Percentiles rank a stretch among this genome's conserved stretches.
phyloP scores from a whole-genome alignment of 1,140 invertebrate genomes.

The Euwallacea fornicatus region DNA sequence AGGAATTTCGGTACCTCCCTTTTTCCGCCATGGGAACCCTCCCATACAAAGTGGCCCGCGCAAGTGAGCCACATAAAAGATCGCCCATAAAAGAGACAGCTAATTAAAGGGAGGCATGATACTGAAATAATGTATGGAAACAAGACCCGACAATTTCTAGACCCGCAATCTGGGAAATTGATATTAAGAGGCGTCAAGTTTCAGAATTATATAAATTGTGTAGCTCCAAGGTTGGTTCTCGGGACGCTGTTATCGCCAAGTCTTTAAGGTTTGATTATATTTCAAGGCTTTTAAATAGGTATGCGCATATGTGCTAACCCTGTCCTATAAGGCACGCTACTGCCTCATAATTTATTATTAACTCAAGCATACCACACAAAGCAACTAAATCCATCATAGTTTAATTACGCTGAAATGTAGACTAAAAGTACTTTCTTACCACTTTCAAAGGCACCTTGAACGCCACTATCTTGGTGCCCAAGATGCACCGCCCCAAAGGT shows the following conservation, averaged over 20 bases:
- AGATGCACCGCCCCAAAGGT: constrained; percentile 17
- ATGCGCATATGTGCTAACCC: too few species aligned
- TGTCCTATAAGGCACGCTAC: too few species aligned
- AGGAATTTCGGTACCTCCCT: not conserved
- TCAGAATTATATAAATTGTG: constrained; percentile 29
- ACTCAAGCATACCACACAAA: too few species aligned
- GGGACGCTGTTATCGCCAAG: not conserved
- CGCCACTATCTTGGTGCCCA: constrained; percentile 28
- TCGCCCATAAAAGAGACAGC: constrained; percentile 37
- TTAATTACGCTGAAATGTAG: too few species aligned
- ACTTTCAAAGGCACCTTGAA: constrained; percentile 32
- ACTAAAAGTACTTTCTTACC: constrained; percentile 11
- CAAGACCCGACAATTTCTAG: constrained; percentile 27
- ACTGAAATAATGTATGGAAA: constrained; percentile 25
- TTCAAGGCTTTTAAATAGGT: too few species aligned
- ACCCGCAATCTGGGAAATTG: constrained; percentile 27
- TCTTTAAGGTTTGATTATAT: not conserved
- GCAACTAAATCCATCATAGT: too few species aligned
- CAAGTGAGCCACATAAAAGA: constrained; percentile 27
- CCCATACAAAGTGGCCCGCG: constrained; percentile 3
- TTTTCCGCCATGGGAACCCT: constrained; percentile 12
- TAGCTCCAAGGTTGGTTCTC: not conserved
- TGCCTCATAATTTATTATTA: too few species aligned
- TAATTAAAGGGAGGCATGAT: constrained; percentile 32
- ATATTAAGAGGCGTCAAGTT: constrained; percentile 27